phyloP scores from a whole-genome alignment of 2,113 vertebrate genomes.

The Aspiorhynchus laticeps region DNA sequence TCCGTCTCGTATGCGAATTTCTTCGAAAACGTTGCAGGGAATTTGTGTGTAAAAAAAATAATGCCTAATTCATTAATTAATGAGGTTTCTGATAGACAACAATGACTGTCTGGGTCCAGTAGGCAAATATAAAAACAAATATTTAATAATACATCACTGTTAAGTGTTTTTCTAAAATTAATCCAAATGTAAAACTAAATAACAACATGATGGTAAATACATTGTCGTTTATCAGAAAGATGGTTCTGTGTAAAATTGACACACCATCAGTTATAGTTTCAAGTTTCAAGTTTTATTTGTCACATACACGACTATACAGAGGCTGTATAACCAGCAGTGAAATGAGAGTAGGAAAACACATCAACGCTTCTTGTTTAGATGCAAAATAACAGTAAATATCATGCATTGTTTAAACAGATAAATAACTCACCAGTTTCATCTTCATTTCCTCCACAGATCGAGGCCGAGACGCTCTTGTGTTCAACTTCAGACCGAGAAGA shows the following conservation, averaged over 20 bases:
- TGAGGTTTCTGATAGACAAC: neutral
- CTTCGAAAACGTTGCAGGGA: neutral
- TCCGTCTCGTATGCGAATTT: too few relatives aligned
- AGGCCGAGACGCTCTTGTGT: neutral
- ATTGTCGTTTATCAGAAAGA: neutral
- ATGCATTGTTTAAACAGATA: neutral
- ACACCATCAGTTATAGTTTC: neutral
- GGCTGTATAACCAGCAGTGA: too few relatives aligned
- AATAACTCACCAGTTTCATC: constrained; percentile 21
- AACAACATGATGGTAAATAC: neutral
- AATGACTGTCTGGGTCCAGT: neutral
- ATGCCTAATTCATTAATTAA: neutral
- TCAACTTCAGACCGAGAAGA: neutral
- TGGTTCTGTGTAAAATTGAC: neutral
- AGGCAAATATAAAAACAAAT: neutral
- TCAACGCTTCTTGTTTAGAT: neutral
- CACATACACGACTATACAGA: too few relatives aligned
- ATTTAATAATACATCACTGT: neutral
- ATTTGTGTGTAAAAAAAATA: neutral
- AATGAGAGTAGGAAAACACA: too few relatives aligned
- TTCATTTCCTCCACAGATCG: neutral
- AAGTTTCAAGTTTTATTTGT: too few relatives aligned
- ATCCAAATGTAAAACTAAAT: neutral
- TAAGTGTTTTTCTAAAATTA: neutral
- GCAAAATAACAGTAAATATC: neutral